A percentile compares a stretch with the other conserved stretches of the same genome.
Conservation (phyloP, 2,797 vertebrate species). For the Sphenopsis melanotis region DNA sequence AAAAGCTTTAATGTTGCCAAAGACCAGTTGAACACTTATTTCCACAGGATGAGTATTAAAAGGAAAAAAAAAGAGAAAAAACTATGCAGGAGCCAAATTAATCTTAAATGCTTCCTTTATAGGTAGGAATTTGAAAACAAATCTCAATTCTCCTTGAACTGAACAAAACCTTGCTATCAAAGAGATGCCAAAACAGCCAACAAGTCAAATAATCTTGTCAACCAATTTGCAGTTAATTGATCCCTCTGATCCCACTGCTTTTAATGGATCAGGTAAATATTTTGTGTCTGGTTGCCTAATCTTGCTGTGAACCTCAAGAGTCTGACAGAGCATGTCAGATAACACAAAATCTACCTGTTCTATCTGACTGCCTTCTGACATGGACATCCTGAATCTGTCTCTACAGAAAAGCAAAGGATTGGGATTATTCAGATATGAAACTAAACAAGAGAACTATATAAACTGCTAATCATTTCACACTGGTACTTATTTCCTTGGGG, state of each 20-base stretch:
- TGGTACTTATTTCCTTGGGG: not conserved
- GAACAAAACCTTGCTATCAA: conserved; percentile 2
- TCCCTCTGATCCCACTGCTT: conserved; percentile 4
- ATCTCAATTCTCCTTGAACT: conserved; percentile 27
- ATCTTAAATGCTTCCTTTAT: conserved; percentile 40
- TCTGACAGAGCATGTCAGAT: not conserved
- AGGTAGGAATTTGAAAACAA: conserved; percentile 37
- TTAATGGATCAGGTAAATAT: not conserved
- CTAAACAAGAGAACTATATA: not conserved
- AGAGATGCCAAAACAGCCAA: not conserved
- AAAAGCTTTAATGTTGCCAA: not conserved
- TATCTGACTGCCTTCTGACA: not conserved
- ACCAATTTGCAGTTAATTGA: conserved; percentile 20
- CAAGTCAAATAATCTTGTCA: not conserved
- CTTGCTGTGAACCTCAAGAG: not conserved
- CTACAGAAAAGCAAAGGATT: not conserved
- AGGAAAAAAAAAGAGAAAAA: not conserved
- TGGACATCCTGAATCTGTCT: not conserved
- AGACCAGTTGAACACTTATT: conserved; percentile 61
- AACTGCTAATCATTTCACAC: not conserved
- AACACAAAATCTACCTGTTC: not conserved
- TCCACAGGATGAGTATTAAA: conserved; percentile 53
- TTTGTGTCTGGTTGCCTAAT: not conserved
- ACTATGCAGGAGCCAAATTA: not conserved
- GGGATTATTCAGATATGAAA: not conserved